phyloP scores from a whole-genome alignment of 2,113 vertebrate species.

The Lophius piscatorius region DNA sequence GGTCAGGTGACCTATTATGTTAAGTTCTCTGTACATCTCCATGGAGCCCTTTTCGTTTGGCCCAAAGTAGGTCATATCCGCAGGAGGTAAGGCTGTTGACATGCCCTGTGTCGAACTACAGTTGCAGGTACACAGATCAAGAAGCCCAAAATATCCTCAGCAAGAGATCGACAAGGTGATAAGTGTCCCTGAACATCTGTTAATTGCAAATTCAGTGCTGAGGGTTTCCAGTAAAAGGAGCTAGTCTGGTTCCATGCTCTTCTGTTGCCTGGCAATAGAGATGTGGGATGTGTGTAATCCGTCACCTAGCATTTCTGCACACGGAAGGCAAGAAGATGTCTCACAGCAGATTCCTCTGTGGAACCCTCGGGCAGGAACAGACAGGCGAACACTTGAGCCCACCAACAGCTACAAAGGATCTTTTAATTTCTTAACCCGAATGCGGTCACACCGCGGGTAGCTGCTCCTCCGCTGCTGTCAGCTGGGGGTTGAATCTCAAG shows the following conservation, averaged over 20 bases:
- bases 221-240: conserved; percentile 54
- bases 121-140: conserved; percentile 30
- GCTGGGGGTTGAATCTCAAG: conserved; percentile 73
- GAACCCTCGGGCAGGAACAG: conserved; percentile 49
- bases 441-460: conserved; percentile 57
- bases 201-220: conserved; percentile 65
- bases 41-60: conserved; percentile 10
- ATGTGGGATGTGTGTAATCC: conserved; percentile 67
- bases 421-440: conserved; percentile 73
- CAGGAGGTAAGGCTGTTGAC: conserved; percentile 10
- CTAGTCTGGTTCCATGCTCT: conserved; percentile 49
- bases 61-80: conserved; percentile 28
- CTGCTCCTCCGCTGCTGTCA: conserved; percentile 52
- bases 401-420: conserved; percentile 54
- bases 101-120: conserved; percentile 3
- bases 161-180: conserved; percentile 56
- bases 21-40: conserved; percentile 9
- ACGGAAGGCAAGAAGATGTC: conserved; percentile 47
- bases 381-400: conserved; percentile 34
- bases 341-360: conserved; percentile 37
- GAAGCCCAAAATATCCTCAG: conserved; percentile 43
- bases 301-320: conserved; percentile 53
- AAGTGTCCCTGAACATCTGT: conserved; percentile 72
- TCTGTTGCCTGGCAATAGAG: conserved; percentile 70
- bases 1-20: conserved; percentile 51